A percentile compares a stretch with the other conserved stretches of the same genome.
Conservation (phyloP, 2,113 vertebrate species). For the Peromyscus californicus region DNA sequence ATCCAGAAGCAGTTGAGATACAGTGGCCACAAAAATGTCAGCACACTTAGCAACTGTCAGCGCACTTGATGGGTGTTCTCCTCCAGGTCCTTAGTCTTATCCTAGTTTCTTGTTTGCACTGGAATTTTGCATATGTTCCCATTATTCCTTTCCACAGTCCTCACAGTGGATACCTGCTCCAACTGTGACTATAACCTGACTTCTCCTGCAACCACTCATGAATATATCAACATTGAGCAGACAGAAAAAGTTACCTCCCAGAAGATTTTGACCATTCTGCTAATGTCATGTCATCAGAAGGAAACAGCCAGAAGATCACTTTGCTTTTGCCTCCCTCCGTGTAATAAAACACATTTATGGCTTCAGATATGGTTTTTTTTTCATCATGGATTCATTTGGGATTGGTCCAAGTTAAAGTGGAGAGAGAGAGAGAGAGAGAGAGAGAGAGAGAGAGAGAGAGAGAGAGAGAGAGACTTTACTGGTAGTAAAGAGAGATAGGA, state of each 20-base stretch:
- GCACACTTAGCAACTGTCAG: neutral
- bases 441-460: too few species aligned
- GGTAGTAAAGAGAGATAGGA: neutral
- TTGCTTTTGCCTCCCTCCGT: conserved; percentile 70
- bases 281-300: conserved; percentile 68
- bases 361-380: conserved; percentile 80
- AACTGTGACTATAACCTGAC: conserved; percentile 74
- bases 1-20: neutral
- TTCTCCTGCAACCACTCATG: conserved; percentile 84
- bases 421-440: conserved; percentile 54
- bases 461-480: conserved; percentile 73
- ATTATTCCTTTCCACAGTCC: conserved; percentile 82
- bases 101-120: neutral
- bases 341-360: conserved; percentile 71
- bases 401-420: conserved; percentile 83
- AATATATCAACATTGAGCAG: conserved; percentile 79
- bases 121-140: conserved; percentile 34
- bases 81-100: conserved; percentile 30
- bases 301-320: conserved; percentile 79
- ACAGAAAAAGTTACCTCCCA: conserved; percentile 78
- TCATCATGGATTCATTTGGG: conserved; percentile 82
- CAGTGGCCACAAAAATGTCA: conserved; percentile 41
- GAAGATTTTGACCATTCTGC: conserved; percentile 81
- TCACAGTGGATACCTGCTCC: neutral
- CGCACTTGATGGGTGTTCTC: neutral